Base-by-base conservation (phyloP, 2,113 vertebrate species). In the Leptobrachium leishanense region DNA sequence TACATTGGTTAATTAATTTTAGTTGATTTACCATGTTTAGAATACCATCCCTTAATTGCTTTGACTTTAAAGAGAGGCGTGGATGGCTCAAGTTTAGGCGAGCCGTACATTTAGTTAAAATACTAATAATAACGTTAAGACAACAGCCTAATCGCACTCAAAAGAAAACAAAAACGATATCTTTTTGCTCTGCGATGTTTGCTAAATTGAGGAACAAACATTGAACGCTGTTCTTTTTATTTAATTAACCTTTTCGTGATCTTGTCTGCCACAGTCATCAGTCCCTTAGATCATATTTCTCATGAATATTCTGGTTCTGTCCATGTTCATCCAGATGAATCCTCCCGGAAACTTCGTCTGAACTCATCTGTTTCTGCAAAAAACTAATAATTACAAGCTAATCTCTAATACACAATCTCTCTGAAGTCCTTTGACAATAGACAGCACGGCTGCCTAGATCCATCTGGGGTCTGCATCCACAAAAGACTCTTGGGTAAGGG, bases 401-500 rank as follows among this genome's bases (percentile, higher is more conserved):
- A 80, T 80, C 71, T 80, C 71, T 50, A 74, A 74, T 80, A 74
- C 78, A 74, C 71, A 74, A 55, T 80, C 66, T 68, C 78, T 66
- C 67, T 80, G 72, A 54, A 74, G 78, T 59, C 53, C 63, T 80
- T 66, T 80, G 42, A 80, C 71, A 80, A 80, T 80, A 80, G 78
- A 41, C 63, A 59, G 63, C 43, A 74, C 15, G 64, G 53, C 72
- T 74, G 71, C 78, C 68, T 70, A 20, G 50, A 15, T 74, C 78
- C 78, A 80, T 80, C 78, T 80, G 78, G 78, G 78, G 63, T 80
- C 78, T 74, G 71, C 67, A 80, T 46, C 64, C 71, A 68, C 70
- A 80, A 80, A 72, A 80, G 71, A 50, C 64, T 68, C 42, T 67
- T 68, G 66, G 71, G 78, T 62, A 74, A 68, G 54, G 78, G 55